phyloP scores from a whole-genome alignment of 2,888 invertebrate species.

The Caenorhabditis virilis region DNA sequence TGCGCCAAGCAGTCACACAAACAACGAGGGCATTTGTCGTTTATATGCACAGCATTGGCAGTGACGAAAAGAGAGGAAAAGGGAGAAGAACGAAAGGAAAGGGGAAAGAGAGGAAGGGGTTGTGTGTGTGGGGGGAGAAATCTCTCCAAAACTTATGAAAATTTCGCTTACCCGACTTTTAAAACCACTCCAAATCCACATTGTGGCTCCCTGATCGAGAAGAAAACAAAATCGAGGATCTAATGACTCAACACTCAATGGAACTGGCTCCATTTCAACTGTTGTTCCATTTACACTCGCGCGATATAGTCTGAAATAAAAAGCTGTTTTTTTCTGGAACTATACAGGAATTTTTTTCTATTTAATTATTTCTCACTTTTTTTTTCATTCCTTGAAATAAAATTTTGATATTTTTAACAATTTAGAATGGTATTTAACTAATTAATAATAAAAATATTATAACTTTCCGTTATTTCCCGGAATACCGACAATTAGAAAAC shows the following conservation, averaged over 20 bases:
- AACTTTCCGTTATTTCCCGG: too few species aligned
- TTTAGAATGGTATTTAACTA: too few species aligned
- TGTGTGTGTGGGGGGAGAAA: too few species aligned
- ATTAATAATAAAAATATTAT: neutral
- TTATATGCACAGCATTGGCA: neutral
- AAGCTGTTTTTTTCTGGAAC: too few species aligned
- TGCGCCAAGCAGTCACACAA: slow-evolving; percentile 52
- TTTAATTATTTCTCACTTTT: too few species aligned
- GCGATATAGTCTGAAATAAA: slow-evolving; percentile 62
- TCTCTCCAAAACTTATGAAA: too few species aligned
- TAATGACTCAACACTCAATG: slow-evolving; percentile 74
- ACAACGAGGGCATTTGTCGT: neutral
- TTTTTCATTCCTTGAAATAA: too few species aligned
- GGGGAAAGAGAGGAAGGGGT: too few species aligned
- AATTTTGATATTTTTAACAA: too few species aligned
- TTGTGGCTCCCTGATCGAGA: slow-evolving; percentile 81
- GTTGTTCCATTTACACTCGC: slow-evolving; percentile 60
- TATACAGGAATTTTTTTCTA: too few species aligned
- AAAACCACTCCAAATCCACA: slow-evolving; percentile 89
- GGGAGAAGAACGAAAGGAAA: neutral
- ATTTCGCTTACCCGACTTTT: slow-evolving; percentile 69
- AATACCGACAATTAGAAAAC: too few species aligned
- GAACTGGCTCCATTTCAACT: slow-evolving; percentile 73
- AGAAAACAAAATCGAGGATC: slow-evolving; percentile 91
- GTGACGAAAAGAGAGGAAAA: neutral